Conservation (phyloP, 2,888 invertebrate species). For the Timema cristinae region DNA sequence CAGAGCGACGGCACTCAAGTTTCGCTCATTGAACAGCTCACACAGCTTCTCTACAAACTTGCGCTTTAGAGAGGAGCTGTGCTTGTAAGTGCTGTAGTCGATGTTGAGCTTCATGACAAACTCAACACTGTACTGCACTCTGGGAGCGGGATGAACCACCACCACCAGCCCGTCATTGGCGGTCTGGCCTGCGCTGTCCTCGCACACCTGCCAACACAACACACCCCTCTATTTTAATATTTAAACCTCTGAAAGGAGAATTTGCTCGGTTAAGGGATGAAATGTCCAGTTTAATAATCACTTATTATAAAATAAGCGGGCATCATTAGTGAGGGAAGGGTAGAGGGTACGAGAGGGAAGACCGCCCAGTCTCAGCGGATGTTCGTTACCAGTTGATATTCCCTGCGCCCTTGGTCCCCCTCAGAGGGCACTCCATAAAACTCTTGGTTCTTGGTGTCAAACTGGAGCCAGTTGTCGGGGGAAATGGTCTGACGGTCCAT, state of each 20-base stretch:
- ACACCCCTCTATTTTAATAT: background rate
- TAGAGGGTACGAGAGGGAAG: background rate
- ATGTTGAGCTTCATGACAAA: slow-evolving; percentile 76
- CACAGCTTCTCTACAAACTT: slow-evolving; percentile 78
- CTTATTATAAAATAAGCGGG: background rate
- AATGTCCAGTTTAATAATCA: background rate
- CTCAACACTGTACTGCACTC: slow-evolving; percentile 66
- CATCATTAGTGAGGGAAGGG: background rate
- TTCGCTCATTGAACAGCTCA: slow-evolving; percentile 69
- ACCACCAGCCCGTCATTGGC: slow-evolving; percentile 78
- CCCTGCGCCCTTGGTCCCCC: slow-evolving; percentile 66
- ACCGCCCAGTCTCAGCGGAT: background rate
- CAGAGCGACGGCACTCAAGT: slow-evolving; percentile 69
- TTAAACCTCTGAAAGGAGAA: no score
- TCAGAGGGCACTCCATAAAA: slow-evolving; percentile 80
- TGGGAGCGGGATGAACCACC: slow-evolving; percentile 62
- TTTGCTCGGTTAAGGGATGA: no score
- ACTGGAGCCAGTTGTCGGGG: slow-evolving; percentile 77
- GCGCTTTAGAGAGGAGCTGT: slow-evolving; percentile 68
- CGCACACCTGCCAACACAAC: slow-evolving; percentile 55
- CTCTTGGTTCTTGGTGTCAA: slow-evolving; percentile 82
- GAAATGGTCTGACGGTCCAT: slow-evolving; percentile 65
- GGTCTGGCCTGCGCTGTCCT: slow-evolving; percentile 67
- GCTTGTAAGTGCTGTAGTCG: slow-evolving; percentile 62
- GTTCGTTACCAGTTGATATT: slow-evolving; percentile 64